These are phyloP conservation scores for Aurelia aurita complex sp. Pacific DNA, from an alignment of 30 jellyfish, hydroid and myxozoan species.

Conservation along the genomic window DNA sequence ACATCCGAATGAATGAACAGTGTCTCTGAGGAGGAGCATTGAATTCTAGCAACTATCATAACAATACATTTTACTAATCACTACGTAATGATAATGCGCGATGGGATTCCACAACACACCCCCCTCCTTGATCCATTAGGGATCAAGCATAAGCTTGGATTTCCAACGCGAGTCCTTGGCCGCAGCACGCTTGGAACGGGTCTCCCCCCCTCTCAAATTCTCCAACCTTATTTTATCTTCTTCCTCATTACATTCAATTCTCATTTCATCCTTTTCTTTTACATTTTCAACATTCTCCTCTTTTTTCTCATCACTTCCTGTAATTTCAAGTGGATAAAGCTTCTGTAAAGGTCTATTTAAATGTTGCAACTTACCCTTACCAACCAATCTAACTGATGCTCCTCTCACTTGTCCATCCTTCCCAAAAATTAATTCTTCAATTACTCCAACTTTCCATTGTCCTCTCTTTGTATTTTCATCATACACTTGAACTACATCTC, in stretches of 20 bases:
- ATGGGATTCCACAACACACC: background rate
- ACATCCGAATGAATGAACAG: no score
- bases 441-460: slow-evolving; percentile 25
- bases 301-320: slow-evolving; percentile 25
- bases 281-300: background rate
- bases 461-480: slow-evolving; percentile 29
- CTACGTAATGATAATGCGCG: no score
- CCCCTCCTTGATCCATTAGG: slow-evolving; percentile 60
- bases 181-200: slow-evolving; percentile 42
- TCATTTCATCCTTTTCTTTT: background rate
- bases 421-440: slow-evolving; percentile 24
- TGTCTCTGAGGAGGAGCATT: no score
- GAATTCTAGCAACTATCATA: no score
- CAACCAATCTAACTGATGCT: slow-evolving; percentile 24
- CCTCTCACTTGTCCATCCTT: slow-evolving; percentile 40
- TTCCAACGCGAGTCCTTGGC: slow-evolving; percentile 68
- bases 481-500: background rate
- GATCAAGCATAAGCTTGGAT: slow-evolving; percentile 68
- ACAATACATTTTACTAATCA: no score
- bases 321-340: slow-evolving; percentile 4
- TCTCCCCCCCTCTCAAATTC: slow-evolving; percentile 9
- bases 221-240: slow-evolving; percentile 27
- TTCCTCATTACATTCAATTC: background rate
- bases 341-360: slow-evolving; percentile 39
- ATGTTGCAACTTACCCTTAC: slow-evolving; percentile 41